These are phyloP conservation scores for Paraescarpia echinospica DNA, from an alignment of 1,140 invertebrate species.

Conservation along the genomic window DNA sequence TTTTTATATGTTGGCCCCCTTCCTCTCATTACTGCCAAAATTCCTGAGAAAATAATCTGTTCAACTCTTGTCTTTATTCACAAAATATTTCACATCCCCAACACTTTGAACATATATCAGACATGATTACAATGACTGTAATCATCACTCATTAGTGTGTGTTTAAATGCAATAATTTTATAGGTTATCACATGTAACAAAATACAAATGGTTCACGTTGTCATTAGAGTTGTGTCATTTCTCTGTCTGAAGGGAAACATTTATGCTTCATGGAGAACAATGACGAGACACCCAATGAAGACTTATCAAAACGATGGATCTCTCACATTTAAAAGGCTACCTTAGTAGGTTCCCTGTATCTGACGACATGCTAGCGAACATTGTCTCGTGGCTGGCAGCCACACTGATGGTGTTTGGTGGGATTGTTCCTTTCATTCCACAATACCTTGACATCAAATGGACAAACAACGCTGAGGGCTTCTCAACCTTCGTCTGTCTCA, in stretches of 20 bases:
- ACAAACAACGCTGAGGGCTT: conserved; percentile 91
- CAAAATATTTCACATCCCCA: too few species aligned
- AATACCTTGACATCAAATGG: conserved; percentile 87
- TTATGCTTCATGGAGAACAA: not conserved
- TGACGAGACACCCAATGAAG: not conserved
- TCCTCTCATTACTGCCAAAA: too few species aligned
- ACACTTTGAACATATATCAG: too few species aligned
- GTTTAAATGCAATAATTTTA: too few species aligned
- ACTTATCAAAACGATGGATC: not conserved
- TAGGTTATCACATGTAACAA: too few species aligned
- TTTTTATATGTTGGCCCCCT: too few species aligned
- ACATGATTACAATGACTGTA: too few species aligned
- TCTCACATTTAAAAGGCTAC: not conserved
- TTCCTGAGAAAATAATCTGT: too few species aligned
- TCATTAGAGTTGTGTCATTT: not conserved
- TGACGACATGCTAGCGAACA: conserved; percentile 35
- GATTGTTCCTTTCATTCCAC: conserved; percentile 84
- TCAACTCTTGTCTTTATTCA: too few species aligned
- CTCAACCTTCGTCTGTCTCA: conserved; percentile 93
- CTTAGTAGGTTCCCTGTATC: conserved; percentile 8
- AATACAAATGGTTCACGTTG: not conserved
- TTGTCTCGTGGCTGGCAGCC: conserved; percentile 37
- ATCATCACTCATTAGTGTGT: too few species aligned
- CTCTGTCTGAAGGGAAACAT: not conserved
- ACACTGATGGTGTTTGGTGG: conserved; percentile 87